phyloP scores from a whole-genome alignment of 2,888 invertebrate genomes.

The Drosophila mulleri region DNA sequence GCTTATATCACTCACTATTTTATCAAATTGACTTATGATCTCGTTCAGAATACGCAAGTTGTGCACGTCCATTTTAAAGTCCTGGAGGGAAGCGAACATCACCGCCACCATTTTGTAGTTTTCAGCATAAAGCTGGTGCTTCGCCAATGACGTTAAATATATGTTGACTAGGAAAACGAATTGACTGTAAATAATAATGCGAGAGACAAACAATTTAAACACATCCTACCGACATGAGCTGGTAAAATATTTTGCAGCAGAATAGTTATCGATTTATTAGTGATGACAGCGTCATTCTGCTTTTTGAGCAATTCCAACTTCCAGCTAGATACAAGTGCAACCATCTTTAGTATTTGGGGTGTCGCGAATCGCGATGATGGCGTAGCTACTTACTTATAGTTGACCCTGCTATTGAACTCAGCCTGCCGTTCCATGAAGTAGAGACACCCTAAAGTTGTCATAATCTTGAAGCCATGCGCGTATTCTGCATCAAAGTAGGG shows the following conservation, averaged over 20 bases:
- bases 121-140: slow-evolving; percentile 93
- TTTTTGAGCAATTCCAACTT: slow-evolving; percentile 90
- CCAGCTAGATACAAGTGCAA: slow-evolving; percentile 86
- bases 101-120: slow-evolving; percentile 95
- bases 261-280: slow-evolving; percentile 94
- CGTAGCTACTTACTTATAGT: slow-evolving; percentile 87
- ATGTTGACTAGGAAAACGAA: slow-evolving; percentile 20
- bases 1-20: slow-evolving; percentile 85
- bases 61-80: slow-evolving; percentile 89
- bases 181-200: not conserved
- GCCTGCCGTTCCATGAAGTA: slow-evolving; percentile 94
- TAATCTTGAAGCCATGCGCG: slow-evolving; percentile 90
- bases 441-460: slow-evolving; percentile 90
- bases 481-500: slow-evolving; percentile 88
- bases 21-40: slow-evolving; percentile 96
- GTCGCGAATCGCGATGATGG: accelerated
- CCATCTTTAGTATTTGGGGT: accelerated
- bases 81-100: slow-evolving; percentile 97
- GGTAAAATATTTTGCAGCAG: slow-evolving; percentile 96
- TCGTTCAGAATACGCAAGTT: slow-evolving; percentile 91
- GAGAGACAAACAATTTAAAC: slow-evolving; percentile 87
- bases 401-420: slow-evolving; percentile 94
- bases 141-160: slow-evolving; percentile 89
- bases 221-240: slow-evolving; percentile 92
- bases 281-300: slow-evolving; percentile 92